These are phyloP conservation scores for Microplitis deprimator DNA, from an alignment of 2,888 invertebrate genomes.

Conservation along the genomic window DNA sequence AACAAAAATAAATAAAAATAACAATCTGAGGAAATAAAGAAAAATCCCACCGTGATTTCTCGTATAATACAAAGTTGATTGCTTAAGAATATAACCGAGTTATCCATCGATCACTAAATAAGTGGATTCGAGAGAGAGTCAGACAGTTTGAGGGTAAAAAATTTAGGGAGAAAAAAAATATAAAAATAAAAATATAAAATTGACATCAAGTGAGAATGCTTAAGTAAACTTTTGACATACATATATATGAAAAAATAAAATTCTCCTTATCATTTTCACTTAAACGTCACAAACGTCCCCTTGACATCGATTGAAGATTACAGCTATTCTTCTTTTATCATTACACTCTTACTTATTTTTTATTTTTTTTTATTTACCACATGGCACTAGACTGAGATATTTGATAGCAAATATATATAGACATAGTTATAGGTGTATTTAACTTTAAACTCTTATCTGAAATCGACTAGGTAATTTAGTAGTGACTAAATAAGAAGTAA, in stretches of 20 bases:
- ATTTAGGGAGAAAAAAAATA: background rate
- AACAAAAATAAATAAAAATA: slow-evolving; percentile 1
- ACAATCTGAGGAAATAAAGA: background rate
- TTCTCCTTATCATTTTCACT: background rate
- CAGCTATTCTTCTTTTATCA: slow-evolving; percentile 14
- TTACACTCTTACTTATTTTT: background rate
- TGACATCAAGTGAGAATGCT: background rate
- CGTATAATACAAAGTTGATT: slow-evolving; percentile 10
- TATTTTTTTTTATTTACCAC: slow-evolving; percentile 3
- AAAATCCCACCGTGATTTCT: slow-evolving; percentile 15
- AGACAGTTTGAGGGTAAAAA: background rate
- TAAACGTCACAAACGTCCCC: slow-evolving; percentile 9
- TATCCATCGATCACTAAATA: slow-evolving; percentile 15
- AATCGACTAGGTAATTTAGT: slow-evolving; percentile 27
- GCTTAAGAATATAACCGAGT: slow-evolving; percentile 2
- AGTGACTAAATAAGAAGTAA: slow-evolving; percentile 28
- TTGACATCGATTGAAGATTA: slow-evolving; percentile 36
- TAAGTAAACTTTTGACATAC: background rate
- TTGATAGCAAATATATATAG: slow-evolving; percentile 17
- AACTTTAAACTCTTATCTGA: slow-evolving; percentile 26
- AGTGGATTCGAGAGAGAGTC: background rate
- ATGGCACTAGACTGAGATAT: slow-evolving; percentile 19
- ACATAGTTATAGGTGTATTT: background rate
- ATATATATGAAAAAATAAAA: background rate
- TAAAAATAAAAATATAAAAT: background rate